A percentile compares a stretch with the other conserved stretches of the same genome.
Conservation (phyloP, 2,113 vertebrate genomes). For the Gracilinanus agilis region DNA sequence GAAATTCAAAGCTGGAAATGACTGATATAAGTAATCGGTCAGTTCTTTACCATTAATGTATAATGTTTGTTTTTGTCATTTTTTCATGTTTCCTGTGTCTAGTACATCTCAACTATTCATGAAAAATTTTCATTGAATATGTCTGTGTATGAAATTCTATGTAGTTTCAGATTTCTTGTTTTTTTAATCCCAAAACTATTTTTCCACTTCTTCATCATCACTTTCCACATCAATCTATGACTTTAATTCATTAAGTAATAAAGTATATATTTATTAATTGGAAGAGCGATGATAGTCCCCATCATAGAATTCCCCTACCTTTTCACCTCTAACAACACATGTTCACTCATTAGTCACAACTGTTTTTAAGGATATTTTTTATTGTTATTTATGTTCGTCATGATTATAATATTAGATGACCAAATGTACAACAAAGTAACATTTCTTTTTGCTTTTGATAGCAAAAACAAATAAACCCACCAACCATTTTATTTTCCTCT, state of each 20-base stretch:
- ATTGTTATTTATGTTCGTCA: background rate
- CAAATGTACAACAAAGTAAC: background rate
- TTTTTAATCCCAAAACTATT: background rate
- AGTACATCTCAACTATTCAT: background rate
- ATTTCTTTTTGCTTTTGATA: background rate
- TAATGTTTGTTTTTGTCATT: background rate
- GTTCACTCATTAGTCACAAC: background rate
- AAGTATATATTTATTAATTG: background rate
- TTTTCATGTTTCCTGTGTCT: background rate
- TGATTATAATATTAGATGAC: background rate
- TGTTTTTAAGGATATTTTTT: background rate
- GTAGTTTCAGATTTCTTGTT: too few species aligned
- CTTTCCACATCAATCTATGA: background rate
- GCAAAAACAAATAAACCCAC: background rate
- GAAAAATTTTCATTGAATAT: background rate
- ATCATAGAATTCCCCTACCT: background rate
- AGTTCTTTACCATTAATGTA: background rate
- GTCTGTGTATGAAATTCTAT: background rate
- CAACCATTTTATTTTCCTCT: background rate
- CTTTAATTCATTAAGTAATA: background rate
- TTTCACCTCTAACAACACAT: background rate
- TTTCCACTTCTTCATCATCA: background rate
- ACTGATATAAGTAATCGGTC: background rate
- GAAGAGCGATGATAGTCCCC: background rate
- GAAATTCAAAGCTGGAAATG: background rate